phyloP scores from a whole-genome alignment of 2,797 vertebrate species.

The Agapornis canus region DNA sequence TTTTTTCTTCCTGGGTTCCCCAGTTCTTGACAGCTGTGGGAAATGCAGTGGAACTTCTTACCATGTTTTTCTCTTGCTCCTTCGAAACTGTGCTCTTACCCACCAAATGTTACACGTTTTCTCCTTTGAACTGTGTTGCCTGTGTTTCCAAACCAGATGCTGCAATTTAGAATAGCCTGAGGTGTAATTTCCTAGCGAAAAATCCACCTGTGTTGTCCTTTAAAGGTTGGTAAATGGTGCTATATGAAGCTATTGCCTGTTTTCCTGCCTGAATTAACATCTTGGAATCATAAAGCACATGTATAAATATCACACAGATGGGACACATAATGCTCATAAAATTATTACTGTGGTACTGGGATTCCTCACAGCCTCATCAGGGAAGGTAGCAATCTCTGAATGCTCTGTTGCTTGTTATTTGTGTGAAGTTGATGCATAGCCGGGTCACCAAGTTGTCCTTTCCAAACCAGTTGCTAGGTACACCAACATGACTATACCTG shows the following conservation, averaged over 20 bases:
- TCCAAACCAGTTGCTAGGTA: neutral
- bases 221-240: neutral
- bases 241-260: neutral
- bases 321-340: neutral
- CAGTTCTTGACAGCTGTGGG: neutral
- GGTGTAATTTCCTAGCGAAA: neutral
- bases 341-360: neutral
- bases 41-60: neutral
- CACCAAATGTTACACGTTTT: neutral
- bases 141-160: constrained; percentile 9
- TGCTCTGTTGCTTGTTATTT: neutral
- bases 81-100: neutral
- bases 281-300: neutral
- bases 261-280: constrained; percentile 6
- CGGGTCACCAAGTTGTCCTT: neutral
- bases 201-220: neutral
- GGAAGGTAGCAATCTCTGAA: neutral
- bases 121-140: neutral
- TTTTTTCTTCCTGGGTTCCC: neutral
- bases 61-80: accelerated
- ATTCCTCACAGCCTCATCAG: neutral
- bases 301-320: constrained; percentile 4
- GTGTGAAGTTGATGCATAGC: neutral
- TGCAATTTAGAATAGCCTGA: neutral
- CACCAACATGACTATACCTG: neutral